These are phyloP conservation scores for Leptopilina myrica DNA, from an alignment of 2,888 invertebrate genomes.

Conservation along the genomic window DNA sequence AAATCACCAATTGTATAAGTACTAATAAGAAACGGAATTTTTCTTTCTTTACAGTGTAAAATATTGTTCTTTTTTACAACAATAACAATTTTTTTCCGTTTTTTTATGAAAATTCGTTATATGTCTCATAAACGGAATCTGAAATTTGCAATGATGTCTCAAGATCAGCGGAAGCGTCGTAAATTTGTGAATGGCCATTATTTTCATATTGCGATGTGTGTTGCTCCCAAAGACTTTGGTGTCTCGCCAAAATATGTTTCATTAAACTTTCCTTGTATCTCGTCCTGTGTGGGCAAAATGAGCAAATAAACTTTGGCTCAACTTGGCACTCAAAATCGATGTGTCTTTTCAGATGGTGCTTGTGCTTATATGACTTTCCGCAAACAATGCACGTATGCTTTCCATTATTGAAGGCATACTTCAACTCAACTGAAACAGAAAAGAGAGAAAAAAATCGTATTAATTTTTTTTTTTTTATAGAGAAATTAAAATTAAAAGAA, in stretches of 20 bases:
- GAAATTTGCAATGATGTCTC: constrained; percentile 5
- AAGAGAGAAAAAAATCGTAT: background rate
- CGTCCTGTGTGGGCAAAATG: constrained; percentile 75
- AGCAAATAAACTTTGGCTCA: constrained; percentile 76
- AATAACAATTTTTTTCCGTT: background rate
- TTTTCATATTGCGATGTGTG: constrained; percentile 35
- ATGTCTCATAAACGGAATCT: constrained; percentile 28
- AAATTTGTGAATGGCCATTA: constrained; percentile 21
- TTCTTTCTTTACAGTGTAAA: no score
- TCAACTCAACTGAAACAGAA: constrained; percentile 31
- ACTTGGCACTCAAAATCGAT: constrained; percentile 77
- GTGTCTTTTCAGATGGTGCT: constrained; percentile 71
- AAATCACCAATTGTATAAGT: no score
- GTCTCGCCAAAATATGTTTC: constrained; percentile 71
- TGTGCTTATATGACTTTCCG: constrained; percentile 72
- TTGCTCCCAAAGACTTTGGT: constrained; percentile 78
- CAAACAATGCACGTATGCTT: constrained; percentile 64
- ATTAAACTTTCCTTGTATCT: constrained; percentile 72
- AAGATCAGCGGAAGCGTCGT: background rate
- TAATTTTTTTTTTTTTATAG: no score
- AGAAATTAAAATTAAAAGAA: no score
- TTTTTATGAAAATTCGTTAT: constrained; percentile 22
- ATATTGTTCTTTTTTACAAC: no score
- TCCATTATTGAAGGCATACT: constrained; percentile 51
- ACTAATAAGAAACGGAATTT: no score